Percentiles rank a stretch among this genome's conserved stretches.
These are phyloP conservation scores for Cololabis saira DNA, from an alignment of 2,113 vertebrate genomes.

Conservation along the genomic window DNA sequence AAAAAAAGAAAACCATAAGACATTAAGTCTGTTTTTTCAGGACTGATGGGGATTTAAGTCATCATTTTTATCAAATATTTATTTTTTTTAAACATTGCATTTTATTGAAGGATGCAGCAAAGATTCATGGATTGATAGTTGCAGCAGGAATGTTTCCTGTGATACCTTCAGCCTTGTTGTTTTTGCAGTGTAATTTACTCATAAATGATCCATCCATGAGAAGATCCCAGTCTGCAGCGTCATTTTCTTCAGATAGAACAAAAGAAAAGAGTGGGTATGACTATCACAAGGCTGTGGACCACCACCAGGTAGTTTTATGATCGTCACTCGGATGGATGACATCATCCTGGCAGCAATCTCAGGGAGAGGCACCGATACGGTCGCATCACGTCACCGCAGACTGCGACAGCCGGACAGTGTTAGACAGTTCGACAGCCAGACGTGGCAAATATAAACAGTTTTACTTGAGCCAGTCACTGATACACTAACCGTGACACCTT, in stretches of 20 bases:
- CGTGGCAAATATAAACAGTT: constrained; percentile 64
- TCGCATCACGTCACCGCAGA: constrained; percentile 49
- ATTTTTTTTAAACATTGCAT: too few species aligned
- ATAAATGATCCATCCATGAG: neutral
- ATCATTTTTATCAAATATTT: too few species aligned
- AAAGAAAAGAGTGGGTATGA: constrained; percentile 6
- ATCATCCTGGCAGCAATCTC: constrained; percentile 62
- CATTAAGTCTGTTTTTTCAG: neutral
- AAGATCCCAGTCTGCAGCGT: constrained; percentile 4
- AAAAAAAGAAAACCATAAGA: too few species aligned
- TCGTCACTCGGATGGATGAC: constrained; percentile 58
- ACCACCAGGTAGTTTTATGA: constrained; percentile 48
- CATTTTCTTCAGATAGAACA: neutral
- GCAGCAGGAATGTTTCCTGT: too few species aligned
- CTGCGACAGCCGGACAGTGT: constrained; percentile 60
- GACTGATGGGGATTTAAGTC: neutral
- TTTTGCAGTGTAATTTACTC: too few species aligned
- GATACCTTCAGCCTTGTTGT: too few species aligned
- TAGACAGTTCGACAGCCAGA: constrained; percentile 40
- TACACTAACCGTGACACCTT: constrained; percentile 52
- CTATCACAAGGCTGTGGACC: constrained; percentile 21
- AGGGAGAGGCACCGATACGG: constrained; percentile 51
- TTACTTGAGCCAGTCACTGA: constrained; percentile 57
- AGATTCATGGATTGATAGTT: too few species aligned
- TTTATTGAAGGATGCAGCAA: too few species aligned